These are phyloP conservation scores for Haliclystus octoradiatus DNA, from an alignment of 30 jellyfish, hydroid and myxozoan genomes.

Conservation along the genomic window DNA sequence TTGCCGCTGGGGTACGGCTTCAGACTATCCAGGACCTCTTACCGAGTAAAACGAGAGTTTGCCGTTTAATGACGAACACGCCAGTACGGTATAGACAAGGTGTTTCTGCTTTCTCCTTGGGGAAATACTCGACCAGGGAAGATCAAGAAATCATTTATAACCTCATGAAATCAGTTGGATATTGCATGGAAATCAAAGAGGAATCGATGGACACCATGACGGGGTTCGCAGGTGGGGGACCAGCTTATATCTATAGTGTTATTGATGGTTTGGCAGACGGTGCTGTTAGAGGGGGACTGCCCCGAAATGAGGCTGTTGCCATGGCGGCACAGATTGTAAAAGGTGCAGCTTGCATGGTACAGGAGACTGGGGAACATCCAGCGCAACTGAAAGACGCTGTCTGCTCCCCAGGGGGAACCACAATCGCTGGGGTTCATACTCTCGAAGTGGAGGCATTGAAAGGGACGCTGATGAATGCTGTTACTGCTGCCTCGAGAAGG, in stretches of 20 bases:
- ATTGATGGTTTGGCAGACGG: slow-evolving; percentile 77
- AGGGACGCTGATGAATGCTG: slow-evolving; percentile 58
- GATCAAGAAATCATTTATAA: slow-evolving; percentile 44
- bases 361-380: slow-evolving; percentile 48
- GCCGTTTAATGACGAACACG: slow-evolving; percentile 60
- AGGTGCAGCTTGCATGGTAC: slow-evolving; percentile 74
- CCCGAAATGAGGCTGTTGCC: slow-evolving; percentile 40
- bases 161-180: slow-evolving; percentile 54
- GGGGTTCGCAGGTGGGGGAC: slow-evolving; percentile 91
- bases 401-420: slow-evolving; percentile 70
- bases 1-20: slow-evolving; percentile 67
- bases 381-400: slow-evolving; percentile 57
- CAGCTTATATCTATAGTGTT: slow-evolving; percentile 63
- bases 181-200: slow-evolving; percentile 55
- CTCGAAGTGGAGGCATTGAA: slow-evolving; percentile 48
- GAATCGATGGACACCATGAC: slow-evolving; percentile 61
- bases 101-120: slow-evolving; percentile 57
- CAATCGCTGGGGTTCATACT: slow-evolving; percentile 64
- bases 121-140: slow-evolving; percentile 24
- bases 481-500: slow-evolving; percentile 32
- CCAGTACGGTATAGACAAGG: slow-evolving; percentile 58
- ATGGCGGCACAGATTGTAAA: slow-evolving; percentile 66
- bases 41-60: slow-evolving; percentile 41
- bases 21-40: slow-evolving; percentile 25
- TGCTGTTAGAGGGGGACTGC: slow-evolving; percentile 65